Base-by-base conservation (phyloP, 2,113 vertebrate genomes). In the Thamnophis sirtalis region DNA sequence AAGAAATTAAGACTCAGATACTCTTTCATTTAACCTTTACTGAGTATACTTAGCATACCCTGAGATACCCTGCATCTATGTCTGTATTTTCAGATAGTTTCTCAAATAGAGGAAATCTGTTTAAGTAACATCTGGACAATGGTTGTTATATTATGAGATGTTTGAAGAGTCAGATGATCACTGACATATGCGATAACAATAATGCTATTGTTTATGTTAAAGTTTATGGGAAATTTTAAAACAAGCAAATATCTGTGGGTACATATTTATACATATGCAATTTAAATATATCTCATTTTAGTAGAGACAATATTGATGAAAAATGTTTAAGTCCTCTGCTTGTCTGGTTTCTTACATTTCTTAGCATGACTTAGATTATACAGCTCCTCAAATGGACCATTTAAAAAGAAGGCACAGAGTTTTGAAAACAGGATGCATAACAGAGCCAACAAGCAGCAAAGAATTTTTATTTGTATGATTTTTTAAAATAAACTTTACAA, bases 1-100 rank as follows among this genome's bases (percentile, higher is more conserved):
- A 11, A 93, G 19, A 21, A 93, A 88, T 93, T 94, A 92, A 94
- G 95, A 85, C 53, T 92, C 92, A 0, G 0, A 91, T 96, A 92
- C 94, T 89, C 91, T 24, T 87, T 48, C 58, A 94, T 68, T 60
- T 68, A 58, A 94, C 63, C 28, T 90, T 19, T 48, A 89, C 9
- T 9, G 80, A 4, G 56, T 68, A 60, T 15, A 84, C 93, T 33
- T 3, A 91, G 92, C 88, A 0, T 43, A 84, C 9, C 24, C 58
- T 26, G 58, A 1, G 84, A 3, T 43, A 43, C 43, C 0, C 53
- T 15, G 50, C n/a, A 56, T 89, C 24, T 89, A 1, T n/a, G n/a
- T 33, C 68, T 3, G 54, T 2, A 93, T 68, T 68, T 68, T 21
- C 89, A 5, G 86, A 53, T 5, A 11, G 28, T 43, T 22, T 33